Percentiles rank a stretch among this genome's conserved stretches.
phyloP scores from a whole-genome alignment of 2,797 vertebrate species.

The Odontamblyopus lacepedii region DNA sequence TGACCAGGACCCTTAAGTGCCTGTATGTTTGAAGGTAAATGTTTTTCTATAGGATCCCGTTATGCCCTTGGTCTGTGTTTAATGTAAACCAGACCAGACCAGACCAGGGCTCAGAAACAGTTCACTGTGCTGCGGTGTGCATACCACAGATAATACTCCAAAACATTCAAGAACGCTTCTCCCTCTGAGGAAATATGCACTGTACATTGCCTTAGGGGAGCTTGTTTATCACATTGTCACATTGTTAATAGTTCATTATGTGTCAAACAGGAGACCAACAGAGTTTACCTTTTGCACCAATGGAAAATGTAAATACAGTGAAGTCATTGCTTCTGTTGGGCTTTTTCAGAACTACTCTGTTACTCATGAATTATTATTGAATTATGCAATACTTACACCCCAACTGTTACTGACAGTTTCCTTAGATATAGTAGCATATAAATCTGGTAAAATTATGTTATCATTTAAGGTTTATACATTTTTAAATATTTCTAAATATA shows the following conservation, averaged over 20 bases:
- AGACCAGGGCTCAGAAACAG: slow-evolving; percentile 4
- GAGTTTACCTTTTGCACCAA: not conserved
- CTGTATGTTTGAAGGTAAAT: not conserved
- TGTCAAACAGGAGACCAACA: not conserved
- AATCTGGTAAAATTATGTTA: not conserved
- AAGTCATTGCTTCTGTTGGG: not conserved
- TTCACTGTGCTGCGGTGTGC: not conserved
- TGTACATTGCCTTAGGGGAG: not conserved
- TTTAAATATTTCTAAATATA: not conserved
- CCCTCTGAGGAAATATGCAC: not conserved
- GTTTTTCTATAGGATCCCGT: slow-evolving; percentile 28
- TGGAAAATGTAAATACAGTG: not conserved
- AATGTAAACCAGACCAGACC: slow-evolving; percentile 8
- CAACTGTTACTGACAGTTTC: not conserved
- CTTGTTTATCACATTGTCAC: too few species aligned
- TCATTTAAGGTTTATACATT: not conserved
- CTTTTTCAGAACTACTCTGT: too few species aligned
- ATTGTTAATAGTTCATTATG: not conserved
- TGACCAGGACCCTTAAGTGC: too few species aligned
- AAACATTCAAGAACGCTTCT: not conserved
- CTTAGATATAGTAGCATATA: not conserved
- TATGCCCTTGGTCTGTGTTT: slow-evolving; percentile 23
- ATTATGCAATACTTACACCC: too few species aligned
- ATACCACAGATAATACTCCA: slow-evolving; percentile 1
- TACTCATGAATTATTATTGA: too few species aligned